Evolutionary conservation across 1,140 invertebrate genomes (phyloP), one percentile per base, ranked within the genome.

Genomic region (Lysiphlebus fabarum): DNA sequence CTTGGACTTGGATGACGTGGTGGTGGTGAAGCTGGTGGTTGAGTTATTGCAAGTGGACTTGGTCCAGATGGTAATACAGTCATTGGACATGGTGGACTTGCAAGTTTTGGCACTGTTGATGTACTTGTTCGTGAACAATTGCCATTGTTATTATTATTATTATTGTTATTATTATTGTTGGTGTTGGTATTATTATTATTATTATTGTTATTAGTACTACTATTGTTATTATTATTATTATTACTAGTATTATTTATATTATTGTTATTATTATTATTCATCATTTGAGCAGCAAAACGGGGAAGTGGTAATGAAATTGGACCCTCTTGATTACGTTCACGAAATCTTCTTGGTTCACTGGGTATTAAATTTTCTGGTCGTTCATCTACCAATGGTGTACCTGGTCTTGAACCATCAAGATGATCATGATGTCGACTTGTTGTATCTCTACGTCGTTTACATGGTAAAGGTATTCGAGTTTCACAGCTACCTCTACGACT

Each of bases 371-470:
- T 88, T 67, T 92, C 90, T 1, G 90, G 90, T 41, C 87, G 78
- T 68, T 93, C 91, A 74, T 93, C 91, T 63, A 90, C 90, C 14
- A 93, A 76, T 8, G 91, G 91, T 6, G 91, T 93, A 8, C 90
- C 90, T 6, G 91, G 89, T 55, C 90, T 75, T 4, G 88, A 90
- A 45, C 85, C 85, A 8, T 83, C 83, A n/a, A 80, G 75, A 59
- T 82, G 81, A 41, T 83, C 83, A 62, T 83, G 81, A 59, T 78
- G 73, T 60, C 77, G 78, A 66, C 63, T 75, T 9, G 70, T 66
- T 3, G 68, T 67, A 43, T 80, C 78, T 2, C 73, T 70, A 11
- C 79, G 69, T 11, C 77, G 65, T 60, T 79, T 78, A 48, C 78
- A 78, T n/a, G 76, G 74, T 26, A 67, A 73, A n/a, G 73, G 79